Base-by-base conservation (phyloP, 2,113 vertebrate genomes). In the Riparia riparia region DNA sequence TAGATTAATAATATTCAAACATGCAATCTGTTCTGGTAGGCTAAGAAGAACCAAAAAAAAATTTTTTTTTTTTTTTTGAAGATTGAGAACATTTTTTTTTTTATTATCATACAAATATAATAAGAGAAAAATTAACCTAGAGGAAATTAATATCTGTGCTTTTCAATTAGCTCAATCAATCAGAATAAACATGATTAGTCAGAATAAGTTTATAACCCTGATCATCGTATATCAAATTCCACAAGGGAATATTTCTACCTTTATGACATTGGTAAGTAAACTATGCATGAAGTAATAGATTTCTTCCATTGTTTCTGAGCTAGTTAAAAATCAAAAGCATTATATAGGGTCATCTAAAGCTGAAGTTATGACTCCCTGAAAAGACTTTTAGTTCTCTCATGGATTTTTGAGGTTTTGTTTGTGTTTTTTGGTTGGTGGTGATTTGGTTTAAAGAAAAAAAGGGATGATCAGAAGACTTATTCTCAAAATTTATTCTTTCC, bases 111-210 rank as follows among this genome's bases (percentile, higher is more conserved):
- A 93, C 26, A 96, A 97, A 95, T 91, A 88, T 73, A 95, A 96
- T 95, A 97, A 87, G 92, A 93, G 66, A 81, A 95, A 87, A 92
- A 95, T 95, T 32, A 61, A 92, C 79, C 83, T 95, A 87, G 45
- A 92, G 85, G 72, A 86, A 86, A 37, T 9, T 8, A 37, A 72
- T 96, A 85, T 94, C 69, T 66, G 64, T 73, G 53, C 73, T 97
- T 96, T 97, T 96, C 92, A 97, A 91, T 97, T 97, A 97, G 73
- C 31, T 94, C 87, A 93, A 97, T 97, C 89, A 96, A 96, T 94
- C 85, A 95, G 41, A 82, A 64, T 96, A 97, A 96, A 97, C 39
- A 88, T 49, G 81, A 82, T 97, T 97, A 97, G 56, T 91, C 63
- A 92, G 64, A 96, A 95, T 89, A 94, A 51, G 61, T 97, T 95